Conservation (phyloP, 1,140 invertebrate genomes). For the Venustaconcha ellipsiformis region DNA sequence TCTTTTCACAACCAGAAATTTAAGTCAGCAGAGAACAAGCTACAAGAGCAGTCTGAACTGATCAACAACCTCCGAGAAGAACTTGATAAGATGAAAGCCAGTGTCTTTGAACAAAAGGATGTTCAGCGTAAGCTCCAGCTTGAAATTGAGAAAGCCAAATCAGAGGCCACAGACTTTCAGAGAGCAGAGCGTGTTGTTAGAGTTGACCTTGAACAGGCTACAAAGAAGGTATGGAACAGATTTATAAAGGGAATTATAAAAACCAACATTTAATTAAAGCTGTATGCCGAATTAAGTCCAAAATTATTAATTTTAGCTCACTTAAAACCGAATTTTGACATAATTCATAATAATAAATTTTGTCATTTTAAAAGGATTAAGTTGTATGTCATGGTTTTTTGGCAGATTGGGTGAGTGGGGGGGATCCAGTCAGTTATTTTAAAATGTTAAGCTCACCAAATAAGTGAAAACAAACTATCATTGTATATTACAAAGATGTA, state of each 20-base stretch:
- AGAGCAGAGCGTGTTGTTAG: slow-evolving; percentile 64
- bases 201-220: slow-evolving; percentile 65
- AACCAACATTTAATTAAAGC: too few species aligned
- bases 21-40: slow-evolving; percentile 62
- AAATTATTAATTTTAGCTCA: too few species aligned
- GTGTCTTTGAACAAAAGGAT: slow-evolving; percentile 53
- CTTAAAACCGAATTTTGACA: too few species aligned
- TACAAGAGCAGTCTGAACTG: slow-evolving; percentile 57
- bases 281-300: too few species aligned
- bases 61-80: slow-evolving; percentile 58
- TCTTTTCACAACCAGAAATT: slow-evolving; percentile 55
- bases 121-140: slow-evolving; percentile 52
- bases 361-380: too few species aligned
- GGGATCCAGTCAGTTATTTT: too few species aligned
- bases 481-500: too few species aligned
- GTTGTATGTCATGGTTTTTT: too few species aligned
- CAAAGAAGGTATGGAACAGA: slow-evolving; percentile 52
- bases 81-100: slow-evolving; percentile 53
- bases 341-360: too few species aligned
- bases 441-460: too few species aligned
- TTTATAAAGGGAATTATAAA: background rate
- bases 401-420: too few species aligned
- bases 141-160: slow-evolving; percentile 53
- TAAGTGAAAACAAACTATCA: too few species aligned
- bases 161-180: slow-evolving; percentile 61